A percentile compares a stretch with the other conserved stretches of the same genome.
Evolutionary conservation across 2,113 vertebrate species (phyloP).

Genomic region (Chaetura pelagica): DNA sequence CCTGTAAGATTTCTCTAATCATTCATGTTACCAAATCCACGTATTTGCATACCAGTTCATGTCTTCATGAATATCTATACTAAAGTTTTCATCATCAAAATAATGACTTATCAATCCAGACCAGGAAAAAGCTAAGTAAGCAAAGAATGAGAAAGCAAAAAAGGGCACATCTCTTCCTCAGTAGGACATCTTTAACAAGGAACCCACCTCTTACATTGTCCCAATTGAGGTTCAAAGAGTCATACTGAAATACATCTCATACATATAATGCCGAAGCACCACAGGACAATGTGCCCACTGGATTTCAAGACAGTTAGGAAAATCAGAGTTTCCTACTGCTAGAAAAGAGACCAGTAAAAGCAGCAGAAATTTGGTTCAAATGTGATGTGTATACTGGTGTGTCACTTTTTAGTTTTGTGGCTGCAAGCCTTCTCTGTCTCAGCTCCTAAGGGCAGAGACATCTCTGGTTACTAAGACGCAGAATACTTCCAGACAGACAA

Average conservation of each 20-base stretch:
- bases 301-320: background rate
- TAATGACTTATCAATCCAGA: background rate
- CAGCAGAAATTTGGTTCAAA: background rate
- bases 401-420: conserved; percentile 16
- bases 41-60: conserved; percentile 15
- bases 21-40: background rate
- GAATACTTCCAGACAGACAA: conserved; percentile 57
- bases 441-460: conserved; percentile 56
- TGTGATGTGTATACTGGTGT: background rate
- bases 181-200: background rate
- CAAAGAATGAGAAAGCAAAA: background rate
- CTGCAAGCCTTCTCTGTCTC: conserved; percentile 28
- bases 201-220: background rate
- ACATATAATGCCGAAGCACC: background rate
- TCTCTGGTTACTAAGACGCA: conserved; percentile 13
- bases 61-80: background rate
- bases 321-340: background rate
- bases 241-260: background rate
- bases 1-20: background rate
- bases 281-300: background rate
- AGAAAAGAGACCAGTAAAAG: background rate
- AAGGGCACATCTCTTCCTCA: background rate
- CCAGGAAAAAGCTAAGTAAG: background rate
- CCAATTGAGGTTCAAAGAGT: background rate
- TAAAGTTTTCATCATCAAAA: conserved; percentile 8